Evolutionary conservation across 1,140 invertebrate species (phyloP), one percentile per base, ranked within the genome.

Genomic region (Macrocentrus cingulum): DNA sequence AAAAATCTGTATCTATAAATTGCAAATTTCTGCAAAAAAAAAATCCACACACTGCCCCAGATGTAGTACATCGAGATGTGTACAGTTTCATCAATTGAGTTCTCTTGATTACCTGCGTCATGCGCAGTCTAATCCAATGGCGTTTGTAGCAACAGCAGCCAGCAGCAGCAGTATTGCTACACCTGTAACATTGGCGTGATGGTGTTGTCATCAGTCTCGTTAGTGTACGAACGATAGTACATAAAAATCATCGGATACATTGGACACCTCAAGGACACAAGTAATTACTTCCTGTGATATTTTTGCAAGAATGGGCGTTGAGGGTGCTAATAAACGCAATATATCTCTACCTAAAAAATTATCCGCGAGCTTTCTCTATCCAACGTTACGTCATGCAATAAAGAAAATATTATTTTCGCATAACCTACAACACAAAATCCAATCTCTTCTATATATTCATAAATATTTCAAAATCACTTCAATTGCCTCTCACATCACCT

Each of bases 151-250:
- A 29, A 5, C 9, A 29, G n/a, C 25, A 29, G 4, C 25, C 9
- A 15, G 15, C 25, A 29, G 4, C 9, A 29, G n/a, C 25, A 29
- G 4, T 9, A 5, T 13, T 11, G 37, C 20, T 51, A 51, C 46
- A 58, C 56, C 56, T 58, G 49, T 51, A 51, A 32, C 25, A 39
- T 51, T 51, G 16, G 23, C 23, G 22, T 23, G 13, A 58, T 22
- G 46, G 51, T 51, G 48, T 15, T 58, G 39, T 48, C 45, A 48
- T 58, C 56, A 58, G 39, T 51, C 48, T 58, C 18, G 45, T 58
- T 58, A 58, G 41, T 48, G 56, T 58, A 58, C 51, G 56, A 48
- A 58, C 56, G 56, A 44, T 58, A 57, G 49, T 25, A 39, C n/a
- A n/a, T n/a, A 39, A 42, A 51, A 51, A 34, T 51, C 22, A 13